Evolutionary conservation across 1,140 invertebrate species (phyloP), one percentile per base, ranked within the genome.

Genomic region (Lordiphosa stackelbergi): DNA sequence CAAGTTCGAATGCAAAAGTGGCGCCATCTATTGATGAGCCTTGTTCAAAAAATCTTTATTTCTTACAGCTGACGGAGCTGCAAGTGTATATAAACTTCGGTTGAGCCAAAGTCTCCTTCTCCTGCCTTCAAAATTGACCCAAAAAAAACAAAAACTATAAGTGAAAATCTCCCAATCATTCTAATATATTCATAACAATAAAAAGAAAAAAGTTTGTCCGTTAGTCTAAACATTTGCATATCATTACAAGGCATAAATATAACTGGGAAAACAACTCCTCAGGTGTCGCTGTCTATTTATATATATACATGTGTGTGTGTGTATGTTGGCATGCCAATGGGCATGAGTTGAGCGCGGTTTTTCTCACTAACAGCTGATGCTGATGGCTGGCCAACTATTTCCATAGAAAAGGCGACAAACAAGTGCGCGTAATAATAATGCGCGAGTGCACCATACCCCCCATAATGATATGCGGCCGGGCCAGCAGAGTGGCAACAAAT

Each of bases 401-500:
- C 8, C 42, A 37, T 52, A 63, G 60, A 58, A 63, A 63, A 47
- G 31, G 45, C 62, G 16, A 41, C 52, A 16, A 51, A 68, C 65
- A 60, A 68, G 64, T 68, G 65, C 65, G 54, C 55, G 55, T 47
- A 59, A 68, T 68, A 68, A 66, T 66, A 66, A 66, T 37, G 22
- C 12, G 36, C 43, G 52, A 48, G 61, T 64, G 47, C 61, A 54
- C 41, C 42, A 12, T 53, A 41, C 62, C 47, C 47, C 62, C 47
- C 47, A 68, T 68, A 68, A 68, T 68, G 64, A 68, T 68, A 59
- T 68, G 63, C 64, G 64, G 28, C 28, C 28, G n/a, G n/a, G n/a
- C n/a, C n/a, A n/a, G n/a, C n/a, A 31, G 6, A 31, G 28, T 10
- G 40, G 40, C 40, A 64, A 64, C 64, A 49, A 64, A 64, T 46